Evolutionary conservation across 2,797 vertebrate genomes (phyloP).

Genomic region (Parambassis ranga): DNA sequence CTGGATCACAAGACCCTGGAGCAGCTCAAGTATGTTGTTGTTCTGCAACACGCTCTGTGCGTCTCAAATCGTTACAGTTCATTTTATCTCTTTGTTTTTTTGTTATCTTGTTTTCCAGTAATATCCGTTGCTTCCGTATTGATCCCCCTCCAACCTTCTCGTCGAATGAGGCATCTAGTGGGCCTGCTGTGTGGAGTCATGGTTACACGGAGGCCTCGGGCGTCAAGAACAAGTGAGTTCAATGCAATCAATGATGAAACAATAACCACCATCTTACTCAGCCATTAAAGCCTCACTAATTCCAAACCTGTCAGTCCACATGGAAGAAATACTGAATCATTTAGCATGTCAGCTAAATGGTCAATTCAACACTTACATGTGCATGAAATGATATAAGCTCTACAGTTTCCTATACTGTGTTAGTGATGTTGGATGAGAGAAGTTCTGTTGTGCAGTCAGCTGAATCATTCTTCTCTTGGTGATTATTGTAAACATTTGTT

Average conservation of each 20-base stretch:
- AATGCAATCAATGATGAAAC: conserved; percentile 24
- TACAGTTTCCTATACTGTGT: too few relatives aligned
- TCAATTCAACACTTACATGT: not conserved
- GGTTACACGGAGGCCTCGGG: conserved; percentile 96
- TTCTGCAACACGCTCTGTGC: not conserved
- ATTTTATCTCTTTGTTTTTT: not conserved
- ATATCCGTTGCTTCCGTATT: conserved; percentile 96
- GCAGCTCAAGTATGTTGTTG: conserved; percentile 88
- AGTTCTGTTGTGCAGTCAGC: not conserved
- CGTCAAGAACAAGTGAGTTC: conserved; percentile 93
- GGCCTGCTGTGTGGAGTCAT: conserved; percentile 96
- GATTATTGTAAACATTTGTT: not conserved
- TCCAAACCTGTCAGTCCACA: conserved; percentile 12
- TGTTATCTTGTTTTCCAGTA: conserved; percentile 77
- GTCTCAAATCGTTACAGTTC: not conserved
- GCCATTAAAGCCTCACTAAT: conserved; percentile 28
- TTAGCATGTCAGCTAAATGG: not conserved
- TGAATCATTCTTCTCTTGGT: conserved; percentile 8
- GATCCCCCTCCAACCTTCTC: conserved; percentile 89
- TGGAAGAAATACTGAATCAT: conserved; percentile 2
- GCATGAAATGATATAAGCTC: not conserved
- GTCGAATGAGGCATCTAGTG: conserved; percentile 86
- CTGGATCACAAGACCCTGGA: conserved; percentile 96
- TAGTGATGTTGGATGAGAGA: too few relatives aligned
- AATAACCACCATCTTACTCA: not conserved